phyloP scores from a whole-genome alignment of 2,797 vertebrate genomes.

The Myoxocephalus aenaeus region DNA sequence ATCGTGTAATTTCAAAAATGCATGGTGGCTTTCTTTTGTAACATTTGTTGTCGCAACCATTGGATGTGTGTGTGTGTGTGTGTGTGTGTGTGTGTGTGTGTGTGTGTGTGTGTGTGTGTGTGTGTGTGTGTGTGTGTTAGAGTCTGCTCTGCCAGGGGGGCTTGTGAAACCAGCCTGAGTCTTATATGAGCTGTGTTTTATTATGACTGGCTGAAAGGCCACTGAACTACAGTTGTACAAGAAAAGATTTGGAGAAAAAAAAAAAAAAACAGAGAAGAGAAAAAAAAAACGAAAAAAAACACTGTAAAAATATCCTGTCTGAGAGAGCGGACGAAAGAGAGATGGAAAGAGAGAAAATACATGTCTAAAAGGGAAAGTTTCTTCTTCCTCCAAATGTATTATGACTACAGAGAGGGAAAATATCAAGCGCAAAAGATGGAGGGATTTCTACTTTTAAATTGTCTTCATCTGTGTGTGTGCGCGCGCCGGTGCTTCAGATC shows the following conservation, averaged over 20 bases:
- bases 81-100: constrained; percentile 7
- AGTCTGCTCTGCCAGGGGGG: constrained; percentile 48
- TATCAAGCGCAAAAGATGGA: constrained; percentile 66
- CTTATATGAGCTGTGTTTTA: constrained; percentile 71
- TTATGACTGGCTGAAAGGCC: constrained; percentile 75
- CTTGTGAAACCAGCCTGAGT: constrained; percentile 69
- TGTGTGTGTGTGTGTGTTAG: constrained; percentile 19
- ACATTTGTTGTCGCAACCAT: constrained; percentile 23
- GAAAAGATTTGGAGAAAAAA: constrained; percentile 45
- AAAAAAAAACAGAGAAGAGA: neutral
- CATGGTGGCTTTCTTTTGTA: constrained; percentile 26
- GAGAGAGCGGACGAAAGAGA: constrained; percentile 37
- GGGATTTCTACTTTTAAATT: constrained; percentile 64
- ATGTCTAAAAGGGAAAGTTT: constrained; percentile 58
- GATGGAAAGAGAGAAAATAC: constrained; percentile 56
- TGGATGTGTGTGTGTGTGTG: constrained; percentile 17
- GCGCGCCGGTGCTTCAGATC: constrained; percentile 37
- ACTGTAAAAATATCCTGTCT: constrained; percentile 69
- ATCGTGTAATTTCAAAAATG: constrained; percentile 36
- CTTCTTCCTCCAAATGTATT: constrained; percentile 68
- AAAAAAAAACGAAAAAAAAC: constrained; percentile 3
- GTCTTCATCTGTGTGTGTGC: constrained; percentile 28
- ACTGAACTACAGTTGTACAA: constrained; percentile 68
- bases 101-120: constrained; percentile 1
- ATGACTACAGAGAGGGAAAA: constrained; percentile 72